Percentiles rank a stretch among this genome's conserved stretches.
Evolutionary conservation across 2,113 vertebrate species (phyloP).

Genomic region (Isurus oxyrinchus): DNA sequence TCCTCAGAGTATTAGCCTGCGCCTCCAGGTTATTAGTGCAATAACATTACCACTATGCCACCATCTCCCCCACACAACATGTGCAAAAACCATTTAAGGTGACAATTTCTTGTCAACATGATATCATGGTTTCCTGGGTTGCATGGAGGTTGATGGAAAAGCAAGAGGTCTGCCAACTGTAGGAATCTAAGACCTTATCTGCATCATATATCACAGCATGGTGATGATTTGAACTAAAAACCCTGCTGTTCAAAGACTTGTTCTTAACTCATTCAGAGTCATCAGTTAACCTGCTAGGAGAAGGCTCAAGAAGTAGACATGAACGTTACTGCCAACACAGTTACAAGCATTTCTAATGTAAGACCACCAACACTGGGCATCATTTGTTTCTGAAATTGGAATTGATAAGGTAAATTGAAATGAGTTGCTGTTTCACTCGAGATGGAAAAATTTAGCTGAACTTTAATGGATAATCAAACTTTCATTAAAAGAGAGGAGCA

Average conservation of each 20-base stretch:
- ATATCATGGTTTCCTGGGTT: too few relatives aligned
- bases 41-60: too few relatives aligned
- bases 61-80: too few relatives aligned
- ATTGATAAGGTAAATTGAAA: neutral
- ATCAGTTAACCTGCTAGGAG: neutral
- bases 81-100: too few relatives aligned
- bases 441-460: neutral
- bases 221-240: too few relatives aligned
- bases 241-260: too few relatives aligned
- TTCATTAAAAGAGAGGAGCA: neutral
- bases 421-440: neutral
- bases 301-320: neutral
- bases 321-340: neutral
- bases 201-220: neutral
- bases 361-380: neutral
- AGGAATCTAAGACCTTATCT: neutral
- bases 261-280: neutral
- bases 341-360: neutral
- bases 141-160: too few relatives aligned
- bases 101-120: too few relatives aligned
- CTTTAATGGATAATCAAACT: neutral
- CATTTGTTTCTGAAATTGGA: neutral
- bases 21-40: too few relatives aligned
- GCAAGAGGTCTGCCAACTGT: too few relatives aligned
- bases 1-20: too few relatives aligned